Conservation (phyloP, 2,888 invertebrate species). For the Oxycera nigricornis region DNA sequence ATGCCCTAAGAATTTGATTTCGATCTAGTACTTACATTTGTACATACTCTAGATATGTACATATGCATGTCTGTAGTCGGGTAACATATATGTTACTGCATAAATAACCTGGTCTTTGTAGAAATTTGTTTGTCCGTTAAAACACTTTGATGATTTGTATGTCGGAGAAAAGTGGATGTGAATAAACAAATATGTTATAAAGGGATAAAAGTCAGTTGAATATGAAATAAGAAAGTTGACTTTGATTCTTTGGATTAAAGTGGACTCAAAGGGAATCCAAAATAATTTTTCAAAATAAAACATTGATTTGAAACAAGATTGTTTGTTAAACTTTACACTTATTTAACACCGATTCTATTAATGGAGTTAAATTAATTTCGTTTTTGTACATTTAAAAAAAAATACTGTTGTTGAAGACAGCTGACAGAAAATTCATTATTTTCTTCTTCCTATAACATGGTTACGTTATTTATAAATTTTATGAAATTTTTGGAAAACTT, state of each 20-base stretch:
- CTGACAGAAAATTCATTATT: no score
- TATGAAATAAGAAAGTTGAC: background rate
- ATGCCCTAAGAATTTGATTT: conserved; percentile 1
- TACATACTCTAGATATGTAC: background rate
- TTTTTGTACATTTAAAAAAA: no score
- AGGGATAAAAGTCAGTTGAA: background rate
- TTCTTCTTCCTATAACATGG: no score
- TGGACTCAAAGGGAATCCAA: background rate
- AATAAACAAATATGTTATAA: conserved; percentile 22
- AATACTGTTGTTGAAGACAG: no score
- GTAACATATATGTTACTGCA: background rate
- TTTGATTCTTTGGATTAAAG: background rate
- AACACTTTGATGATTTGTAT: conserved; percentile 13
- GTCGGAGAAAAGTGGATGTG: conserved; percentile 2
- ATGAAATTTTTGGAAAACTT: no score
- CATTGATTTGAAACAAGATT: no score
- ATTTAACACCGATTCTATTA: no score
- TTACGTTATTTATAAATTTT: no score
- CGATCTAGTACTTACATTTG: background rate
- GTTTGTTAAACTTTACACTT: no score
- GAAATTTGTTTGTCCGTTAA: background rate
- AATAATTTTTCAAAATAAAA: no score
- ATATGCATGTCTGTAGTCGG: background rate
- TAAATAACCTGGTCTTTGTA: background rate
- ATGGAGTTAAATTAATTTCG: no score